Percentiles rank a stretch among this genome's conserved stretches.
Evolutionary conservation across 2,888 invertebrate species (phyloP).

Genomic region (Mechanitis messenoides): DNA sequence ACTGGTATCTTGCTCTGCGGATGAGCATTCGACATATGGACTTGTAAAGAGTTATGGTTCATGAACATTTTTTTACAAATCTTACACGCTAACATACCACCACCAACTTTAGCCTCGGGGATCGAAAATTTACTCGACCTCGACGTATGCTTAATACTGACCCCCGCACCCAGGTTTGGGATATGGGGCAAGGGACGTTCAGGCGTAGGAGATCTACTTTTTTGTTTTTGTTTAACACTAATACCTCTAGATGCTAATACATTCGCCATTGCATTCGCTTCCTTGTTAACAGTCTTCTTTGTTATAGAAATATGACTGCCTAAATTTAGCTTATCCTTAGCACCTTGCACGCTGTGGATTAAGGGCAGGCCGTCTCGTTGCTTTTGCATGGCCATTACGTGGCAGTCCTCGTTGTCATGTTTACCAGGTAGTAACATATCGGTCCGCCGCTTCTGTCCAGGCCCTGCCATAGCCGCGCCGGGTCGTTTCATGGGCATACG

Average conservation of each 20-base stretch:
- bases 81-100: constrained; percentile 58
- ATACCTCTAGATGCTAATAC: constrained; percentile 86
- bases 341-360: constrained; percentile 85
- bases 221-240: constrained; percentile 83
- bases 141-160: constrained; percentile 74
- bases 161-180: constrained; percentile 68
- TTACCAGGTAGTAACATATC: constrained; percentile 81
- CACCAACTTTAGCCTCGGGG: constrained; percentile 63
- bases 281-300: constrained; percentile 78
- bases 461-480: constrained; percentile 41
- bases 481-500: constrained; percentile 67
- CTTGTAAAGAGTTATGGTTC: constrained; percentile 55
- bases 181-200: constrained; percentile 66
- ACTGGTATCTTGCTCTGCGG: constrained; percentile 57
- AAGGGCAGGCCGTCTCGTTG: constrained; percentile 83
- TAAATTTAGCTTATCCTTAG: constrained; percentile 78
- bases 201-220: constrained; percentile 63
- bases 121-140: constrained; percentile 63
- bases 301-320: constrained; percentile 85
- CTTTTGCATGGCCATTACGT: constrained; percentile 84
- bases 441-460: constrained; percentile 69
- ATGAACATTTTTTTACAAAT: constrained; percentile 70
- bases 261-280: constrained; percentile 85
- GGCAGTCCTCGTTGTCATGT: constrained; percentile 85
- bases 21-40: constrained; percentile 63